Conservation (phyloP, 2,113 vertebrate species). For the Ptilorrhoa leucosticta region DNA sequence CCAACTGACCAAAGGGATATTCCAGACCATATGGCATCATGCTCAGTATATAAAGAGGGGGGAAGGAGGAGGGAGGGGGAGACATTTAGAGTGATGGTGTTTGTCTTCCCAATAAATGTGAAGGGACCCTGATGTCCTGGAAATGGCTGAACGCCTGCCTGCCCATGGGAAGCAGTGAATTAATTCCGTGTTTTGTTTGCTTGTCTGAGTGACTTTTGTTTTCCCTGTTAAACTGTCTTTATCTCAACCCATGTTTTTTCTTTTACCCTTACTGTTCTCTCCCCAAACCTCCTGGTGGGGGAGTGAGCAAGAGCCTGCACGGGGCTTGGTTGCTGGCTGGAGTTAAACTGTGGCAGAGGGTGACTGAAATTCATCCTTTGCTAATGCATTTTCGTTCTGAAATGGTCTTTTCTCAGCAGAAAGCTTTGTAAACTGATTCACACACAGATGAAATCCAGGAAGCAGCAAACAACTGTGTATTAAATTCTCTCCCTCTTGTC, state of each 20-base stretch:
- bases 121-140: not conserved
- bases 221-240: not conserved
- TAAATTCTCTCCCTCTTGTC: not conserved
- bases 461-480: not conserved
- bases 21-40: not conserved
- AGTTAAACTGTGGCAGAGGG: not conserved
- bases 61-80: not conserved
- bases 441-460: not conserved
- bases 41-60: not conserved
- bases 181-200: not conserved
- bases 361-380: not conserved
- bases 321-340: not conserved
- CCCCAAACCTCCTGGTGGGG: too few species aligned
- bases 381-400: not conserved
- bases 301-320: rapidly evolving
- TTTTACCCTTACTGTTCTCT: not conserved
- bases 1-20: not conserved
- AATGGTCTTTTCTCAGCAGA: not conserved
- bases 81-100: rapidly evolving
- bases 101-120: rapidly evolving
- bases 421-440: not conserved
- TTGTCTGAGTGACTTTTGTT: not conserved
- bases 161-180: not conserved
- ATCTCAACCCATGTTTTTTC: not conserved
- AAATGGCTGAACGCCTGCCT: not conserved